Base-by-base conservation (phyloP, 2,797 vertebrate species). In the Geotria australis region DNA sequence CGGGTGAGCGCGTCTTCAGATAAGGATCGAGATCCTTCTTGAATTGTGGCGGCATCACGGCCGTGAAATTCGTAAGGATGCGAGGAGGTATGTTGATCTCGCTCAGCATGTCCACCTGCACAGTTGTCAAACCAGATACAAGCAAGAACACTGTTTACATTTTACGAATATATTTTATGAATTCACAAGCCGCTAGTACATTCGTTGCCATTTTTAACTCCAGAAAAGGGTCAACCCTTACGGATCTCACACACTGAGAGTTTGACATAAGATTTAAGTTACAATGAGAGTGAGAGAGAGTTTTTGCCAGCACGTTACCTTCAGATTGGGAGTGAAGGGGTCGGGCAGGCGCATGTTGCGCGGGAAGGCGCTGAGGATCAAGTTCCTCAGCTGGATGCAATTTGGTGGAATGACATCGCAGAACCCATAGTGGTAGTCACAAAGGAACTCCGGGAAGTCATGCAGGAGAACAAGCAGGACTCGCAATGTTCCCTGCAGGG, bases 261-360 rank as follows among this genome's bases (percentile, higher is more conserved):
- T 3, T 3, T 24, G 24, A 24, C 24, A 38, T 38, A 38, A 38
- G 38, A 38, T 38, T 38, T 38, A 38, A 38, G 24, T 38, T 24
- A 38, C 24, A 38, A 38, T 55, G 51, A 55, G n/a, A n/a, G n/a
- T n/a, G 51, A 51, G 51, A 15, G 51, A 55, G 15, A 55, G 55
- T n/a, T 55, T 9, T n/a, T 58, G 53, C 46, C 24, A 9, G 10
- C 7, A 3, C 14, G 13, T 45, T 77, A 96, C 91, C 85, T 98
- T 98, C 56, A 98, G 74, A 63, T 98, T 98, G 61, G 91, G 91
- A 55, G 91, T 98, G 67, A 98, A 98, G 13, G 91, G 91, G 69
- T 98, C 91, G 57, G 91, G 91, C 68, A 98, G 88, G 75, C 91
- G 84, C 91, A 98, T 98, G 70, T 98, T 98, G 67, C 91, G 83